Percentiles rank a stretch among this genome's conserved stretches.
phyloP scores from a whole-genome alignment of 2,113 vertebrate genomes.

The Plectropomus leopardus region DNA sequence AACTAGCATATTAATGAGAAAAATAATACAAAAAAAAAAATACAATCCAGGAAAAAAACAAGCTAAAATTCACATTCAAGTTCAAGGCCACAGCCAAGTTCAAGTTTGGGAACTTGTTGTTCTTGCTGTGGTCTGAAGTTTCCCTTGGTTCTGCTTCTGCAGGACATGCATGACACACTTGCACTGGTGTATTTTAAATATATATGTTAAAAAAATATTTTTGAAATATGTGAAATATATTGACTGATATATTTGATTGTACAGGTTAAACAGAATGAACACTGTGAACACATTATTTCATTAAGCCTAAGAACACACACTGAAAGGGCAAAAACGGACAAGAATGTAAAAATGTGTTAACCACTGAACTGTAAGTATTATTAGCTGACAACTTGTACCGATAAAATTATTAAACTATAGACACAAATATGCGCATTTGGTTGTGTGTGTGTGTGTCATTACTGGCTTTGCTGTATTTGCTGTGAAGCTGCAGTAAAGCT shows the following conservation, averaged over 20 bases:
- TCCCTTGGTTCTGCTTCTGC: background rate
- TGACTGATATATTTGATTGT: background rate
- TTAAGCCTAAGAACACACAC: background rate
- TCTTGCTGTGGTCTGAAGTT: constrained; percentile 11
- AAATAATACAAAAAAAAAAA: background rate
- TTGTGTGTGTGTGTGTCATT: constrained; percentile 14
- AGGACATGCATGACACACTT: background rate
- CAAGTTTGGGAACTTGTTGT: constrained; percentile 45
- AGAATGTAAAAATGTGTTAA: background rate
- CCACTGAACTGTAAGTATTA: background rate
- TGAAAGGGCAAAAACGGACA: background rate
- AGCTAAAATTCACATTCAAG: constrained; percentile 26
- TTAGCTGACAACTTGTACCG: background rate
- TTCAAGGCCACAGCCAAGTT: constrained; percentile 54
- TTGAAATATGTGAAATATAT: background rate
- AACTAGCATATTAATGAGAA: background rate
- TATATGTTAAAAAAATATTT: background rate
- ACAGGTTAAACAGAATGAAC: background rate
- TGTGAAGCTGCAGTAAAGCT: constrained; percentile 44
- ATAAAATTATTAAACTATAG: background rate
- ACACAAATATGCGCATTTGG: constrained; percentile 1
- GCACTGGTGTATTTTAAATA: background rate
- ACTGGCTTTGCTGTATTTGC: constrained; percentile 26
- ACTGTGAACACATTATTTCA: constrained; percentile 4
- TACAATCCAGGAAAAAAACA: background rate